These are phyloP conservation scores for Capromys pilorides DNA, from an alignment of 2,797 vertebrate genomes.

Conservation along the genomic window DNA sequence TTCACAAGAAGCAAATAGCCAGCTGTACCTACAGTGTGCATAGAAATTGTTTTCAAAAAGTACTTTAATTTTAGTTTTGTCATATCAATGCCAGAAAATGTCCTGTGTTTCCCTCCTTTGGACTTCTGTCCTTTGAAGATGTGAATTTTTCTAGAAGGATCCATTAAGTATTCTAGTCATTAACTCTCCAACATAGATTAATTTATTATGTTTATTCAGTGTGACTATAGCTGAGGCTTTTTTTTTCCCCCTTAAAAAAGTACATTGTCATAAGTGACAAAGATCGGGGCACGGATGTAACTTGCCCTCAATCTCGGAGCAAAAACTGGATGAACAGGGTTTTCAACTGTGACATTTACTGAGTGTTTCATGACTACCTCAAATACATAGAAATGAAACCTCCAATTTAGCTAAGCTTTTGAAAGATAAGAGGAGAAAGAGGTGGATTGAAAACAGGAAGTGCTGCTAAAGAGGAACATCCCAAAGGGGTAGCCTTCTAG, in stretches of 20 bases:
- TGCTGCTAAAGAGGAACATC: not conserved
- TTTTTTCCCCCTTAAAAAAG: not conserved
- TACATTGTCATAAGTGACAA: not conserved
- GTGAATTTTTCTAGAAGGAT: not conserved
- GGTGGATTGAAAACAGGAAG: not conserved
- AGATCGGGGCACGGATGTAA: not conserved
- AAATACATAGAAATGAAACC: conserved; percentile 13
- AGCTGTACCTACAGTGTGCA: not conserved
- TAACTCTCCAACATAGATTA: not conserved
- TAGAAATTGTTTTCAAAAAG: not conserved
- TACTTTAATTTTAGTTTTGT: not conserved
- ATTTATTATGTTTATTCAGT: not conserved
- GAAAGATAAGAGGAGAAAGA: conserved; percentile 27
- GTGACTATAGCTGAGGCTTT: not conserved
- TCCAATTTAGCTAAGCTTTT: not conserved
- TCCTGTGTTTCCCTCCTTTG: not conserved
- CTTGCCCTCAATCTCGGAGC: not conserved
- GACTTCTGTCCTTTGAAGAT: conserved; percentile 2
- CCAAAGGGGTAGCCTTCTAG: not conserved
- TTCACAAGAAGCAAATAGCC: not conserved
- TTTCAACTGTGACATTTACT: conserved; percentile 14
- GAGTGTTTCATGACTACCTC: not conserved
- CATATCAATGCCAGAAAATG: not conserved
- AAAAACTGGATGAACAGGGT: not conserved
- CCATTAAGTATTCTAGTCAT: conserved; percentile 10